Conservation (phyloP, 2,113 vertebrate species). For the Quiscalus mexicanus region DNA sequence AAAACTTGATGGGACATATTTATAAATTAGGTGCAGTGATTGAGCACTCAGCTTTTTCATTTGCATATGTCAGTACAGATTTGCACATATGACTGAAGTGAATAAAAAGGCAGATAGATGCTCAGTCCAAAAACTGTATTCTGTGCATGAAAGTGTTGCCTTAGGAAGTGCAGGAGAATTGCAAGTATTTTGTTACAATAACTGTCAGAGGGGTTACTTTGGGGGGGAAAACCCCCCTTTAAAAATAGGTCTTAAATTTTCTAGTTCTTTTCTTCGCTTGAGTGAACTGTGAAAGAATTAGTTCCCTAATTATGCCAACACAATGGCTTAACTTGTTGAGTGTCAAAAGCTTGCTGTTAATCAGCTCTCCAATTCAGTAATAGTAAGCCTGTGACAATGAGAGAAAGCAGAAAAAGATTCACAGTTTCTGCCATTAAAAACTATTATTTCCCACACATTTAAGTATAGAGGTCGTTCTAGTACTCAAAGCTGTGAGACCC, state of each 20-base stretch:
- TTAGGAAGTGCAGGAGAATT: not conserved
- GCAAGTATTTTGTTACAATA: not conserved
- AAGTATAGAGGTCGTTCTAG: not conserved
- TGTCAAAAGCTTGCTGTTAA: not conserved
- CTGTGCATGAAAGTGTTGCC: not conserved
- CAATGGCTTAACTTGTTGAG: slow-evolving; percentile 46
- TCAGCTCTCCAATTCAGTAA: slow-evolving; percentile 34
- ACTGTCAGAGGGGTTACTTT: not conserved
- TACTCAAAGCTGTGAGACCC: not conserved
- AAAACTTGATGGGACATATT: not conserved
- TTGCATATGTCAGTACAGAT: not conserved
- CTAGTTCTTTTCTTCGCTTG: not conserved
- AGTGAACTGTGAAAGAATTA: slow-evolving; percentile 30
- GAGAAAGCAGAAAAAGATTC: slow-evolving; percentile 11
- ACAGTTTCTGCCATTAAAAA: not conserved
- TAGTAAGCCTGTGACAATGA: not conserved
- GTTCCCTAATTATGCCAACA: slow-evolving; percentile 34
- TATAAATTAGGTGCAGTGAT: not conserved
- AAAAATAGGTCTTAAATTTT: slow-evolving; percentile 52
- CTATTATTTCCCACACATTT: not conserved
- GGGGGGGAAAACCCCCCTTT: not conserved
- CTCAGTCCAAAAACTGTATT: not conserved
- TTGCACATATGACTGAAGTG: not conserved
- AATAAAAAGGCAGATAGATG: not conserved
- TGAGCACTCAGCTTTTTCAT: not conserved